Evolutionary conservation across 1,140 invertebrate species (phyloP), one percentile per base, ranked within the genome.

Genomic region (Macrocentrus cingulum): DNA sequence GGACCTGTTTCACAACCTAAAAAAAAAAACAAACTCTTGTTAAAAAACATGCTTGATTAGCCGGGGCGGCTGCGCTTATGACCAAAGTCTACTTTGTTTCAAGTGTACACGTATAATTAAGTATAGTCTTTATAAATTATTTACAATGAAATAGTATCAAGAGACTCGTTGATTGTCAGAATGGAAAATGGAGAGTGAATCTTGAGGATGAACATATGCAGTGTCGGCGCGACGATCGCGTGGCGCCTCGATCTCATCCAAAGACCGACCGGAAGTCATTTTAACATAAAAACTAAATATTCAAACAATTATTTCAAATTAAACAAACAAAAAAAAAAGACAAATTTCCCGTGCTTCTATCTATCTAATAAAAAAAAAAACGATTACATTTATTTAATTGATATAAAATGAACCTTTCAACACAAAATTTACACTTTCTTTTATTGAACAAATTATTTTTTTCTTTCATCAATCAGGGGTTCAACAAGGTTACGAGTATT

Each of bases 1-100:
- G 57, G 46, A 61, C 39, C 36, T 50, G 45, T 39, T 62, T 53
- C 48, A 63, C 49, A 59, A 65, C 56, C 70, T 77, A 59, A 1
- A 68, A 19, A 73, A 5, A 60, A 34, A 66, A 56, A 56, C 50
- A 44, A 22, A 52, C 49, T n/a, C 13, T 15, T 25, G 48, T 56
- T 49, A 46, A 25, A 18, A 50, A 58, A 18, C 39, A 46, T 16
- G 11, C 23, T 56, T 37, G 7, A 18, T 56, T n/a, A 34, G n/a
- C n/a, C n/a, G n/a, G n/a, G n/a, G n/a, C n/a, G n/a, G n/a, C n/a
- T n/a, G n/a, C n/a, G n/a, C n/a, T n/a, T n/a, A n/a, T n/a, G n/a
- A n/a, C n/a, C n/a, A n/a, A n/a, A n/a, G n/a, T n/a, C n/a, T n/a
- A n/a, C n/a, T n/a, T n/a, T n/a, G n/a, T n/a, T n/a, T n/a, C n/a